Percentiles rank a stretch among this genome's conserved stretches.
Evolutionary conservation across 2,113 vertebrate species (phyloP).

Genomic region (Egretta garzetta): DNA sequence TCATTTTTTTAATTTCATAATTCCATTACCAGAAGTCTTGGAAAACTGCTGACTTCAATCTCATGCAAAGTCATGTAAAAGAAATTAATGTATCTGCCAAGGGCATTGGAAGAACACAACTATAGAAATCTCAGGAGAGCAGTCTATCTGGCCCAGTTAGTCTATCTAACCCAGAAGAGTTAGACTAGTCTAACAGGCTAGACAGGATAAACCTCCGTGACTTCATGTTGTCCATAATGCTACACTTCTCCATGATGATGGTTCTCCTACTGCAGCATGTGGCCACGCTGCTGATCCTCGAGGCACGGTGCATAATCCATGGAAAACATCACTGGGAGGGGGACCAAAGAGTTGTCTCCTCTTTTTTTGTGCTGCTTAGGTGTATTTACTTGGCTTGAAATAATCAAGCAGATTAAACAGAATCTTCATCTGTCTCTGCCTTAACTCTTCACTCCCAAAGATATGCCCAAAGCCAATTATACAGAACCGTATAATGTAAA

Average conservation of each 20-base stretch:
- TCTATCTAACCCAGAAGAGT: background rate
- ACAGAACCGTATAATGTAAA: background rate
- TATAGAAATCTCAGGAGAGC: background rate
- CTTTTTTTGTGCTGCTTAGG: background rate
- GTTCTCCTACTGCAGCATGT: background rate
- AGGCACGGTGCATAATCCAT: background rate
- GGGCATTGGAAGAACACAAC: background rate
- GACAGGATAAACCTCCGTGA: no score
- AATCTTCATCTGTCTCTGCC: background rate
- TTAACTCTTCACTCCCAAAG: background rate
- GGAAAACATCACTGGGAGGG: background rate
- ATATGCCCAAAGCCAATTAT: background rate
- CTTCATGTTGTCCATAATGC: background rate
- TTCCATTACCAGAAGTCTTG: background rate
- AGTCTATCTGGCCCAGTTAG: background rate
- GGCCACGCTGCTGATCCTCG: background rate
- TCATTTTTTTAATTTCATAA: background rate
- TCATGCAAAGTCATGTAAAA: background rate
- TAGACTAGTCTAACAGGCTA: background rate
- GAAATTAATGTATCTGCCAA: background rate
- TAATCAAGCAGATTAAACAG: background rate
- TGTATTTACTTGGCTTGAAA: background rate
- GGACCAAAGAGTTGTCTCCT: background rate
- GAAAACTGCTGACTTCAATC: background rate
- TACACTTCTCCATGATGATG: background rate